Evolutionary conservation across 2,888 invertebrate genomes (phyloP).

Genomic region (Harpalus rubripes): DNA sequence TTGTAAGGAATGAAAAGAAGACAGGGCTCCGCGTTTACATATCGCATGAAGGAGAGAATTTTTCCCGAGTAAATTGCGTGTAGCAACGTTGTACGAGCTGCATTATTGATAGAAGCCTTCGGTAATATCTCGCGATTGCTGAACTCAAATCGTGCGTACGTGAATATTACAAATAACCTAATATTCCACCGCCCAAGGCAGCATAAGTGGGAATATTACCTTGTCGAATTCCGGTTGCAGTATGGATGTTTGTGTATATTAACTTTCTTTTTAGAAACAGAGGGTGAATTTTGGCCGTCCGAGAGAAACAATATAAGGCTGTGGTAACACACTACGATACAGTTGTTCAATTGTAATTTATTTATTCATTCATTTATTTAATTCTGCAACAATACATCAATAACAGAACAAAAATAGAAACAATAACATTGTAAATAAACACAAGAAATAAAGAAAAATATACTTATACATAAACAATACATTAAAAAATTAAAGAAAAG

Average conservation of each 20-base stretch:
- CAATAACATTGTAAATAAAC: no score
- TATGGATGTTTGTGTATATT: constrained; percentile 46
- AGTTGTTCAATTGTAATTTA: no score
- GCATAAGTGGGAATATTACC: background rate
- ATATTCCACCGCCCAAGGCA: background rate
- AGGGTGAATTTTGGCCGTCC: no score
- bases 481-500: no score
- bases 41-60: constrained; percentile 69
- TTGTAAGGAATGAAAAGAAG: constrained; percentile 70
- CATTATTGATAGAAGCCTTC: background rate
- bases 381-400: no score
- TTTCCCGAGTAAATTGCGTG: constrained; percentile 72
- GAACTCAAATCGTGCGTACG: constrained; percentile 4
- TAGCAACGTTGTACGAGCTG: background rate
- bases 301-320: no score
- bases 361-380: no score
- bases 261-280: no score
- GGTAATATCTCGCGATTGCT: constrained; percentile 5
- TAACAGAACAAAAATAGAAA: no score
- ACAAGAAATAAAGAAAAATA: no score
- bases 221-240: constrained; percentile 51
- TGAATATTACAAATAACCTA: background rate
- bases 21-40: constrained; percentile 71
- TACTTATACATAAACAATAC: no score
- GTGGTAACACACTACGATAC: no score